phyloP scores from a whole-genome alignment of 2,888 invertebrate species.

The Zonitis immaculata region DNA sequence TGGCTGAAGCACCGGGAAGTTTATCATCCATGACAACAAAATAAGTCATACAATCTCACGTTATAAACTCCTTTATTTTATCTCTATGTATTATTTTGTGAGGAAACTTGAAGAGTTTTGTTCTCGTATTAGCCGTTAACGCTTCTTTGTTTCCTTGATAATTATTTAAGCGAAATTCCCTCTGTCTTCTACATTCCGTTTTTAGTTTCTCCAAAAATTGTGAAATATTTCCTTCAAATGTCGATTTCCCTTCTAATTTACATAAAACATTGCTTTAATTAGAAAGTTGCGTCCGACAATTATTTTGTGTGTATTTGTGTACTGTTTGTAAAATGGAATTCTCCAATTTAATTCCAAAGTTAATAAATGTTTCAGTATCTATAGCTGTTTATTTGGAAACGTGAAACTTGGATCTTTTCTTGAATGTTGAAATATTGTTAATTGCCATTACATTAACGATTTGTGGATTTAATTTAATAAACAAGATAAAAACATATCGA shows the following conservation, averaged over 20 bases:
- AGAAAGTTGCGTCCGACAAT: background rate
- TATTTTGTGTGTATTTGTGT: too few species aligned
- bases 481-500: background rate
- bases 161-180: background rate
- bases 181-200: background rate
- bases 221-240: background rate
- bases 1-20: background rate
- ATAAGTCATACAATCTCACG: background rate
- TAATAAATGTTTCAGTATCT: background rate
- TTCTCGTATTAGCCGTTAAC: background rate
- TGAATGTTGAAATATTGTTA: background rate
- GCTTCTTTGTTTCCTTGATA: background rate
- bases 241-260: background rate
- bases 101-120: background rate
- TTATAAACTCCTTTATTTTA: background rate
- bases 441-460: background rate
- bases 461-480: background rate
- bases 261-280: background rate
- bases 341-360: background rate
- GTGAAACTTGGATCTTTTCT: background rate
- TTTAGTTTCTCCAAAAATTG: background rate
- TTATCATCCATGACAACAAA: slow-evolving; percentile 1
- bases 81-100: background rate
- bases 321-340: background rate
- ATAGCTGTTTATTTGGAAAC: background rate